Conservation (phyloP, 2,888 invertebrate species). For the Patella caerulea region DNA sequence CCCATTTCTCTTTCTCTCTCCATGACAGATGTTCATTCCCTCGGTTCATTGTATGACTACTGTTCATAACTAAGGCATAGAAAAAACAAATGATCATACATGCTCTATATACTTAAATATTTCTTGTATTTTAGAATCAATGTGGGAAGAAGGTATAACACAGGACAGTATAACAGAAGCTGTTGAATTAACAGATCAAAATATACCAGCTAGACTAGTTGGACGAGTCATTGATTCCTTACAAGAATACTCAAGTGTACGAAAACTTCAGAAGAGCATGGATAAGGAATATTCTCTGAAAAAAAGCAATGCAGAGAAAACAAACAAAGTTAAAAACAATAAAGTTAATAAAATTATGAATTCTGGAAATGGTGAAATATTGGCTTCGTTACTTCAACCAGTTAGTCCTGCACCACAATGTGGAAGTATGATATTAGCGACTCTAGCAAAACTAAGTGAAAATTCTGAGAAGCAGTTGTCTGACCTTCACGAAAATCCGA, state of each 20-base stretch:
- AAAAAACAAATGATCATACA: too few relatives aligned
- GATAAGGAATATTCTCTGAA: too few relatives aligned
- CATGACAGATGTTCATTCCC: too few relatives aligned
- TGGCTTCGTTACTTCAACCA: neutral
- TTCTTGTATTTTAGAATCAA: neutral
- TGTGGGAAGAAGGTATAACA: neutral
- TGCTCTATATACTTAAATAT: too few relatives aligned
- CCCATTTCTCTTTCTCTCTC: too few relatives aligned
- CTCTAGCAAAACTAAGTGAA: neutral
- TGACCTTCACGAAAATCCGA: neutral
- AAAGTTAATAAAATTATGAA: neutral
- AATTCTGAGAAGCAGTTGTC: neutral
- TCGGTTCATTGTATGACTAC: too few relatives aligned
- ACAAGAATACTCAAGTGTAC: neutral
- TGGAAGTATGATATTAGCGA: neutral
- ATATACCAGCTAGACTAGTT: neutral
- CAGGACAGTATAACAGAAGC: constrained; percentile 4
- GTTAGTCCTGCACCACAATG: neutral
- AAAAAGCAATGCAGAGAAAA: neutral
- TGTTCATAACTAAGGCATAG: too few relatives aligned
- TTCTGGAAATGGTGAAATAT: neutral
- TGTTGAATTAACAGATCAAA: neutral
- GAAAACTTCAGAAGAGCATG: neutral
- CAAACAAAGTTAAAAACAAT: neutral
- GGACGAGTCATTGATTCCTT: neutral